These are phyloP conservation scores for Drosophila lowei DNA, from an alignment of 1,140 invertebrate species.

Conservation along the genomic window DNA sequence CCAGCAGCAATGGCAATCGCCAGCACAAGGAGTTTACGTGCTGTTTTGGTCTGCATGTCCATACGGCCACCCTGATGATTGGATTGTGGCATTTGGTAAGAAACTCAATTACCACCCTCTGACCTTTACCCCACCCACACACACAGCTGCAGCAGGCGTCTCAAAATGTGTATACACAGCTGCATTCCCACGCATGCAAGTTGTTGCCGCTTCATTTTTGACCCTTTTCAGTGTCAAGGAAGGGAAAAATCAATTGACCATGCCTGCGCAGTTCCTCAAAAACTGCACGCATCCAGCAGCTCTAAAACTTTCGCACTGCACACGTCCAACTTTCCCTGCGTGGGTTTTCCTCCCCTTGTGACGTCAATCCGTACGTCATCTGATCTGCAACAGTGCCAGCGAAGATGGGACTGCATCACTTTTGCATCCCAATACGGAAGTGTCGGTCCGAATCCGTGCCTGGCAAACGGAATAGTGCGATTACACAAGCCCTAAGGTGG, in stretches of 20 bases:
- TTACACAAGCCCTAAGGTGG: not conserved
- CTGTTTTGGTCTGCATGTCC: slow-evolving; percentile 92
- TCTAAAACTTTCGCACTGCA: slow-evolving; percentile 4
- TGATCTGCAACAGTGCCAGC: slow-evolving; percentile 3
- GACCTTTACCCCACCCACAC: slow-evolving; percentile 18
- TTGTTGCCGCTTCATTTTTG: slow-evolving; percentile 34
- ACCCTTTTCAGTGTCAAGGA: slow-evolving; percentile 75
- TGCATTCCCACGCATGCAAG: slow-evolving; percentile 44
- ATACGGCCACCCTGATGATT: slow-evolving; percentile 91
- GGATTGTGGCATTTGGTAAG: slow-evolving; percentile 92
- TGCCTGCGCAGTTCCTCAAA: slow-evolving; percentile 36
- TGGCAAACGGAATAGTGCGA: not conserved
- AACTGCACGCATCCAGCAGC: slow-evolving; percentile 45
- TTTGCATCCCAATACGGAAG: no score
- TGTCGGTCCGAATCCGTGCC: no score
- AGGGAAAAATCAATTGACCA: slow-evolving; percentile 70
- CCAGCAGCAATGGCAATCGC: slow-evolving; percentile 23
- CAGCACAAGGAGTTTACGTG: slow-evolving; percentile 89
- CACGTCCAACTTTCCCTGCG: not conserved
- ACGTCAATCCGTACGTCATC: slow-evolving; percentile 40
- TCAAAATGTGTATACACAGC: slow-evolving; percentile 10
- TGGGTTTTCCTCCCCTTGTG: slow-evolving; percentile 29
- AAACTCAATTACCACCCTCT: slow-evolving; percentile 12
- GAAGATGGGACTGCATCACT: no score
- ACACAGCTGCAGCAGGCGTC: slow-evolving; percentile 2